These are phyloP conservation scores for Lucifuga dentata DNA, from an alignment of 2,113 vertebrate species.

Conservation along the genomic window DNA sequence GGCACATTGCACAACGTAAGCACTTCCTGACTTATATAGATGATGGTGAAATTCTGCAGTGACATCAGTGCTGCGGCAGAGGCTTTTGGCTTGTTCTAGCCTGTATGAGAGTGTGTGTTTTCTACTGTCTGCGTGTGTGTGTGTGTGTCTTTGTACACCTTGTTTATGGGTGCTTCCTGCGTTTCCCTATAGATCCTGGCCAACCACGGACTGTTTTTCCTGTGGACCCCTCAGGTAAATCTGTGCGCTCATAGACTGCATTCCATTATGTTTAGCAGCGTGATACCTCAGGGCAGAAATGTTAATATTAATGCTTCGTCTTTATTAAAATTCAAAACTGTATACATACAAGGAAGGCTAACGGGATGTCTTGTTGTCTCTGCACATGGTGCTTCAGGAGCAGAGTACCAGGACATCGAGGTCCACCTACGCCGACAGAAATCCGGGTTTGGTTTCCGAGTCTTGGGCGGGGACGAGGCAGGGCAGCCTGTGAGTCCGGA, in stretches of 20 bases:
- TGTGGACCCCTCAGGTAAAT: constrained; percentile 93
- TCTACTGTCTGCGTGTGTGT: constrained; percentile 13
- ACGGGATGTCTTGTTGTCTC: background rate
- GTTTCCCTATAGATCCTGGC: constrained; percentile 89
- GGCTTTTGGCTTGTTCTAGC: constrained; percentile 37
- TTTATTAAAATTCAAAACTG: too few species aligned
- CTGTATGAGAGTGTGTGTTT: constrained; percentile 52
- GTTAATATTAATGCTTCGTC: too few species aligned
- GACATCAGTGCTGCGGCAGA: constrained; percentile 66
- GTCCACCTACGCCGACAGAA: constrained; percentile 97
- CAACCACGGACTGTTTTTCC: constrained; percentile 90
- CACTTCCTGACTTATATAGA: constrained; percentile 75
- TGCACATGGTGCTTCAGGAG: constrained; percentile 73
- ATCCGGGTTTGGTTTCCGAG: constrained; percentile 98
- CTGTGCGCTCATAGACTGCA: constrained; percentile 32
- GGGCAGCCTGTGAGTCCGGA: constrained; percentile 96
- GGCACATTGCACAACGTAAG: constrained; percentile 66
- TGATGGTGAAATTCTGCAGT: constrained; percentile 50
- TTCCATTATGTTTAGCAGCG: background rate
- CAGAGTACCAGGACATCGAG: constrained; percentile 95
- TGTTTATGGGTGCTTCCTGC: constrained; percentile 83
- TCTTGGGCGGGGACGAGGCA: constrained; percentile 97
- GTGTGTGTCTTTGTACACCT: constrained; percentile 31
- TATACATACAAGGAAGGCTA: background rate
- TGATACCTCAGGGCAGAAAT: background rate